phyloP scores from a whole-genome alignment of 2,888 invertebrate species.

The Schizotus pectinicornis region DNA sequence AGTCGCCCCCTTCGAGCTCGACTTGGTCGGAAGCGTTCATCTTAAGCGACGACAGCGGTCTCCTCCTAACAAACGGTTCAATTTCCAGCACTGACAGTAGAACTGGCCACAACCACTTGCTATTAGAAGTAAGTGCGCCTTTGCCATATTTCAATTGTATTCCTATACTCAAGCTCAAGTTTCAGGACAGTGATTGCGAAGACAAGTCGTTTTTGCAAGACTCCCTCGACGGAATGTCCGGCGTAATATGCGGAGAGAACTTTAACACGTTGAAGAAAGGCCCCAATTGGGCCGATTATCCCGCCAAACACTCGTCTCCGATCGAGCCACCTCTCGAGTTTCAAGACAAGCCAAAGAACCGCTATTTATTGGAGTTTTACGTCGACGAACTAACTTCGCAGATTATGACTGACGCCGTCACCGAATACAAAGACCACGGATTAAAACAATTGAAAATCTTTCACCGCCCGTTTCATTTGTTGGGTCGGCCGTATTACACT shows the following conservation, averaged over 20 bases:
- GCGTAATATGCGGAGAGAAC: slow-evolving; percentile 80
- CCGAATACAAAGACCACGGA: slow-evolving; percentile 55
- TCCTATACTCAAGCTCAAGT: slow-evolving; percentile 48
- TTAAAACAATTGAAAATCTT: slow-evolving; percentile 33
- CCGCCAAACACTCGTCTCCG: slow-evolving; percentile 66
- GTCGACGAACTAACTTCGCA: slow-evolving; percentile 59
- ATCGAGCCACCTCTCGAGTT: slow-evolving; percentile 88
- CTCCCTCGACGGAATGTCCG: slow-evolving; percentile 75
- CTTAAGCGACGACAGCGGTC: slow-evolving; percentile 78
- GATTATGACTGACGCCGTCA: slow-evolving; percentile 60
- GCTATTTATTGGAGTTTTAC: slow-evolving; percentile 57
- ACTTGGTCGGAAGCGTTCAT: slow-evolving; percentile 76
- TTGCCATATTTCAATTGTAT: slow-evolving; percentile 1
- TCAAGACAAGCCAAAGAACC: slow-evolving; percentile 67
- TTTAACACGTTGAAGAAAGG: slow-evolving; percentile 85
- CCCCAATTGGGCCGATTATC: slow-evolving; percentile 64
- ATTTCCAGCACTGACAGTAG: slow-evolving; percentile 77
- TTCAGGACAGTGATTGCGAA: slow-evolving; percentile 84
- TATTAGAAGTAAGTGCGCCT: slow-evolving; percentile 72
- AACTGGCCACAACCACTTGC: slow-evolving; percentile 69
- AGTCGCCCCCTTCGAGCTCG: slow-evolving; percentile 78
- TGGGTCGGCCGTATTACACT: slow-evolving; percentile 59
- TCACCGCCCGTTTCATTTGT: slow-evolving; percentile 35
- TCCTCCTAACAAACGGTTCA: slow-evolving; percentile 74
- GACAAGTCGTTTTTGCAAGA: slow-evolving; percentile 77